These are phyloP conservation scores for Cyclina sinensis DNA, from an alignment of 1,140 invertebrate genomes.

Conservation along the genomic window DNA sequence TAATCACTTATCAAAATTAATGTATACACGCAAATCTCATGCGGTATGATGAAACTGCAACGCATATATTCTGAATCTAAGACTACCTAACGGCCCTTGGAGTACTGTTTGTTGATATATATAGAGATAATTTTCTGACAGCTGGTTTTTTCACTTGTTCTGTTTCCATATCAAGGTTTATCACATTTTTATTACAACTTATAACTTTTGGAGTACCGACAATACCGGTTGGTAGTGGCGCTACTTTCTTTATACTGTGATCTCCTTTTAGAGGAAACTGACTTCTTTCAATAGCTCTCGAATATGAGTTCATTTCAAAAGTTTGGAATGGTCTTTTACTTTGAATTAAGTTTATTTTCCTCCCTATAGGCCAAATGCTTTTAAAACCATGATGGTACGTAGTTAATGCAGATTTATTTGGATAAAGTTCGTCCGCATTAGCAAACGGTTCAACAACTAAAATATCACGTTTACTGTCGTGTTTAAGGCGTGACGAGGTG, in stretches of 20 bases:
- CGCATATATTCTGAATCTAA: too few relatives aligned
- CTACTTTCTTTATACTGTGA: background rate
- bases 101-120: constrained; percentile 25
- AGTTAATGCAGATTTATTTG: constrained; percentile 41
- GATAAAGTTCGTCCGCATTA: constrained; percentile 42
- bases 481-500: constrained; percentile 24
- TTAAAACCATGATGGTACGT: constrained; percentile 56
- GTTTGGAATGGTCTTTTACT: constrained; percentile 43
- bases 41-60: too few relatives aligned
- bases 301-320: constrained; percentile 63
- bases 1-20: too few relatives aligned
- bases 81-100: constrained; percentile 41
- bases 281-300: constrained; percentile 53
- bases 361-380: constrained; percentile 58
- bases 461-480: constrained; percentile 16
- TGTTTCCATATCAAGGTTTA: constrained; percentile 31
- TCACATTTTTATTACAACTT: background rate
- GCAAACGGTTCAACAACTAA: constrained; percentile 28
- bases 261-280: constrained; percentile 49
- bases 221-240: background rate
- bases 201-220: background rate
- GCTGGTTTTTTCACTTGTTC: constrained; percentile 14
- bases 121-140: constrained; percentile 46
- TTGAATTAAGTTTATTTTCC: constrained; percentile 53
- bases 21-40: too few relatives aligned